phyloP scores from a whole-genome alignment of 1,140 invertebrate genomes.

The Lineus longissimus region DNA sequence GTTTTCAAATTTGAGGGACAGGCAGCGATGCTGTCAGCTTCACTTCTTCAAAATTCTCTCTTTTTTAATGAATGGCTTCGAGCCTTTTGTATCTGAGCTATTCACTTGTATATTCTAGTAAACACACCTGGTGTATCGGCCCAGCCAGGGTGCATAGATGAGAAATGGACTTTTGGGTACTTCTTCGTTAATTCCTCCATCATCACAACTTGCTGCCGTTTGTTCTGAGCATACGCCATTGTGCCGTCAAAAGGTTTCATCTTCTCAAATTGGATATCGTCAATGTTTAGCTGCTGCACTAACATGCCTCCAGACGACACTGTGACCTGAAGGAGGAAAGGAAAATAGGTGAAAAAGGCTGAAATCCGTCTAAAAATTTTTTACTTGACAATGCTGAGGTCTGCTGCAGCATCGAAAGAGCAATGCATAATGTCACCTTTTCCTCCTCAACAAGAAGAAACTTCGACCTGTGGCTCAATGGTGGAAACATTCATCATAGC shows the following conservation, averaged over 20 bases:
- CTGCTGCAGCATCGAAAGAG: too few species aligned
- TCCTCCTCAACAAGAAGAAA: too few species aligned
- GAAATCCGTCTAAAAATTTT: not conserved
- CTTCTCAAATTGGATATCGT: constrained; percentile 55
- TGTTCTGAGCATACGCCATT: constrained; percentile 59
- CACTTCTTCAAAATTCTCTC: constrained; percentile 1
- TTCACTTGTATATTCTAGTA: not conserved
- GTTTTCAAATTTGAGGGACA: too few species aligned
- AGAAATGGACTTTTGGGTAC: constrained; percentile 56
- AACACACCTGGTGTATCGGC: constrained; percentile 54
- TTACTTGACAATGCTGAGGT: not conserved
- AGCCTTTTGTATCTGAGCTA: not conserved
- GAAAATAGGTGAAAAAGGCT: constrained; percentile 5
- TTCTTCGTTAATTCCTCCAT: constrained; percentile 53
- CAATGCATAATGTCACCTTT: too few species aligned
- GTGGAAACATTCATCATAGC: too few species aligned
- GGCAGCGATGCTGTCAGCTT: too few species aligned
- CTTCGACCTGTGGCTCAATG: too few species aligned
- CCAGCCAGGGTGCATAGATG: constrained; percentile 59
- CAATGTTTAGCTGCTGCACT: constrained; percentile 53
- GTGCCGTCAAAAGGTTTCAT: constrained; percentile 56
- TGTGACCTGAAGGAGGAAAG: constrained; percentile 42
- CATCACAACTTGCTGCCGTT: constrained; percentile 58
- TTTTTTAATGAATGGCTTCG: not conserved
- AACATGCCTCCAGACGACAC: constrained; percentile 60